Base-by-base conservation (phyloP, 2,797 vertebrate species). In the Mycteria americana region DNA sequence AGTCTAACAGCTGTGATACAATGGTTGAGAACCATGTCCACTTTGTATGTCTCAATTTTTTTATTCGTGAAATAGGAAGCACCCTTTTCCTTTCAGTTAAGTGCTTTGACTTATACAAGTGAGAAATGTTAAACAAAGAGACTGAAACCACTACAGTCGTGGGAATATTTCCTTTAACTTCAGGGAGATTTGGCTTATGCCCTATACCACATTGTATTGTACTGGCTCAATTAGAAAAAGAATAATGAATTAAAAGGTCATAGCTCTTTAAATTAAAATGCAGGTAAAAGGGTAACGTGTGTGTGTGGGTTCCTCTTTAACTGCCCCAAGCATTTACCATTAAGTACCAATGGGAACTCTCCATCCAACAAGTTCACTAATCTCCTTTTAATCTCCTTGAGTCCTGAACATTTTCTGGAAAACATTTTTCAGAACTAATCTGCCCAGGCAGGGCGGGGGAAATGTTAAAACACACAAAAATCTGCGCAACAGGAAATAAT, bases 401-500 rank as follows among this genome's bases (percentile, higher is more conserved):
- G 39, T 81, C 73, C 87, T 80, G 81, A 95, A 88, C 28, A 23
- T 83, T 92, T 95, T 93, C 82, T 96, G 79, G 65, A 94, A 94
- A 95, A 89, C 27, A 81, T 95, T 95, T 96, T 96, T 97, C 63
- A 83, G 82, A 78, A 81, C 64, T 92, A 96, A 95, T 96, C 72
- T 93, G 56, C 78, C 73, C 41, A 86, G 79, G 79, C 75, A 22
- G 65, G 91, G 97, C 11, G 80, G 83, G 51, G 92, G 82, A 97
- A 93, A 95, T 59, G 91, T 70, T 93, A 93, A 95, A 95, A 95
- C 94, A 95, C 92, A 96, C 77, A 91, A 91, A 97, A 95, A 95
- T 97, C 94, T 68, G 85, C 94, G 2, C 96, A 95, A 97, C 97
- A 97, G 97, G 97, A 98, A 97, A 89, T 96, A 96, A 94, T 67